phyloP scores from a whole-genome alignment of 1,140 invertebrate genomes.

The Batillaria attramentaria region DNA sequence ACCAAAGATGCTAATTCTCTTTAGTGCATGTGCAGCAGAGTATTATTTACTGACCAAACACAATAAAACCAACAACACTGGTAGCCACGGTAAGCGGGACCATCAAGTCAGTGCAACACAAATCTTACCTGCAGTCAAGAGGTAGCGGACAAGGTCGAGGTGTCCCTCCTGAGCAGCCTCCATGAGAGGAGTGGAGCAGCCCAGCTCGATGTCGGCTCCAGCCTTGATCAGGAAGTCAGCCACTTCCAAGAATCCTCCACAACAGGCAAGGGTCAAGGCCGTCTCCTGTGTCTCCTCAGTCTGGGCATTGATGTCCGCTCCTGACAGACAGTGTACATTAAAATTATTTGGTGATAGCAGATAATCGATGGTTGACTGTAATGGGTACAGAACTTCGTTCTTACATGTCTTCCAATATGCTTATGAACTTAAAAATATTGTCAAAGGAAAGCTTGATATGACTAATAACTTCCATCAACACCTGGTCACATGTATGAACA shows the following conservation, averaged over 20 bases:
- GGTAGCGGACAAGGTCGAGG: constrained; percentile 85
- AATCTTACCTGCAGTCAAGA: constrained; percentile 63
- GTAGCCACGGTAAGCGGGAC: too few relatives aligned
- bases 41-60: too few relatives aligned
- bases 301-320: constrained; percentile 97
- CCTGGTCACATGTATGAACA: not conserved
- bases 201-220: constrained; percentile 95
- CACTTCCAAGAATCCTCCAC: constrained; percentile 97
- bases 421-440: too few relatives aligned
- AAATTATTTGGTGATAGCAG: too few relatives aligned
- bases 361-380: too few relatives aligned
- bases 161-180: constrained; percentile 98
- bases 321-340: constrained; percentile 73
- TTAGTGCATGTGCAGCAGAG: too few relatives aligned
- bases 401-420: too few relatives aligned
- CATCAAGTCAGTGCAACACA: not conserved
- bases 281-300: constrained; percentile 99
- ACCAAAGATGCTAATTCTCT: too few relatives aligned
- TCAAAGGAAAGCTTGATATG: too few relatives aligned
- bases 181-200: constrained; percentile 97
- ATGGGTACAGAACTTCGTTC: too few relatives aligned
- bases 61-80: not conserved
- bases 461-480: too few relatives aligned
- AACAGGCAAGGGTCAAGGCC: constrained; percentile 95
- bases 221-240: constrained; percentile 96